Base-by-base conservation (phyloP, 2,888 invertebrate species). In the Andrena flavipes region DNA sequence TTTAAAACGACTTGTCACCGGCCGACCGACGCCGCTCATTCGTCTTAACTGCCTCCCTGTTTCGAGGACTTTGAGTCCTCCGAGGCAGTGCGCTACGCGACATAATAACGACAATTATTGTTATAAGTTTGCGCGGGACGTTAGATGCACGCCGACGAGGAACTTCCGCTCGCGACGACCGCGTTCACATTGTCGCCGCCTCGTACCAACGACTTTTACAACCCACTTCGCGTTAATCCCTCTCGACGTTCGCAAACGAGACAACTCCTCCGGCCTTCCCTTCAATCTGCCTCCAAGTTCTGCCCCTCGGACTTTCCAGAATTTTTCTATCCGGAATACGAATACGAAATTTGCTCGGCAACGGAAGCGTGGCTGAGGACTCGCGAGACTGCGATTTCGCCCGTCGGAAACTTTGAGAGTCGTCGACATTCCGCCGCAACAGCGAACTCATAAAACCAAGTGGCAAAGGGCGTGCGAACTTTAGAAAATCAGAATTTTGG, bases 51-150 rank as follows among this genome's bases (percentile, higher is more conserved):
- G 78, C 64, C 63, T 26, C 49, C 67, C 78, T 81, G 87, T 83
- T 83, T 85, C 80, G 77, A 79, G 76, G 72, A 83, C 62, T 64
- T 42, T n/a, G 54, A 42, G 76, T 72, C 68, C 76, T 65, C 59
- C 65, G 76, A 72, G 76, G 30, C 48, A 59, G 49, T 2, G 30
- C 51, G 65, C 64, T 62, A 33, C 60, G 70, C 85, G 81, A 80
- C 76, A 78, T 78, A 86, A 84, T 79, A 82, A 86, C 78, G 82
- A 86, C 76, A 82, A 82, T 86, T 86, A 82, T 86, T 82, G 84
- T 86, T 82, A 73, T 49, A 76, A 86, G 79, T 84, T 80, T 67
- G 62, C 30, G 49, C 70, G 42, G 42, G 70, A 23, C 23, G 64
- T 10, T 56, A 7, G 20, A 56, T 23, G 29, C 60, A 10, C 10